Percentiles rank a stretch among this genome's conserved stretches.
Evolutionary conservation across 1,140 invertebrate species (phyloP).

Genomic region (Forficula auricularia): DNA sequence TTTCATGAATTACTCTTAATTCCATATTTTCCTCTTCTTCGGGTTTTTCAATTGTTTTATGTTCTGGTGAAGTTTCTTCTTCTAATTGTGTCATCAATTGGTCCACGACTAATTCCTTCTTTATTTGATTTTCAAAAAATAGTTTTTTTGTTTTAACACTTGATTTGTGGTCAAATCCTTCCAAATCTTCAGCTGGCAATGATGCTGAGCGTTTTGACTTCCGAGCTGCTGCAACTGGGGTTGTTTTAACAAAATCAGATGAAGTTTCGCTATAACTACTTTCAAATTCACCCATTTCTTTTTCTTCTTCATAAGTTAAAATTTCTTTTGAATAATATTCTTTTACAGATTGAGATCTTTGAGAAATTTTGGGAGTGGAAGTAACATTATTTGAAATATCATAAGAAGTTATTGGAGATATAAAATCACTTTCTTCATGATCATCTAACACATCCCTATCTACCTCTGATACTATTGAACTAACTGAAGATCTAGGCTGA

Average conservation of each 20-base stretch:
- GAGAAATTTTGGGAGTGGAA: background rate
- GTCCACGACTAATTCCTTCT: slow-evolving; percentile 30
- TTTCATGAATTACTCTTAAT: slow-evolving; percentile 20
- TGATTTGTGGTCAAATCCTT: slow-evolving; percentile 9
- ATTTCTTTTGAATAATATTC: background rate
- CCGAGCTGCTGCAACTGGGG: slow-evolving; percentile 17
- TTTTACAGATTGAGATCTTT: background rate
- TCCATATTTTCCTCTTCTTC: slow-evolving; percentile 16
- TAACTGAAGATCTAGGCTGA: background rate
- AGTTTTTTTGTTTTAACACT: slow-evolving; percentile 23
- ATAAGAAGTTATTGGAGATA: too few species aligned
- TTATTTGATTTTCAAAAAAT: slow-evolving; percentile 30
- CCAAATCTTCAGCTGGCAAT: slow-evolving; percentile 26
- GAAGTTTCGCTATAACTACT: slow-evolving; percentile 20
- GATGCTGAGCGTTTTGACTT: slow-evolving; percentile 29
- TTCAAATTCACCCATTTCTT: background rate
- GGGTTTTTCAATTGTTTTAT: slow-evolving; percentile 19
- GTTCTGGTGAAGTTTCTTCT: slow-evolving; percentile 32
- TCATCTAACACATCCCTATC: too few species aligned
- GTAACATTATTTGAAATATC: too few species aligned
- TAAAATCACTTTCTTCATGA: too few species aligned
- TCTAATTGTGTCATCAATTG: slow-evolving; percentile 27
- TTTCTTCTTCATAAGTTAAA: slow-evolving; percentile 1
- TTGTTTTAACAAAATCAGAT: slow-evolving; percentile 18
- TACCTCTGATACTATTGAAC: background rate